Evolutionary conservation across 2,888 invertebrate species (phyloP).

Genomic region (Macrosoma leucophasiata): DNA sequence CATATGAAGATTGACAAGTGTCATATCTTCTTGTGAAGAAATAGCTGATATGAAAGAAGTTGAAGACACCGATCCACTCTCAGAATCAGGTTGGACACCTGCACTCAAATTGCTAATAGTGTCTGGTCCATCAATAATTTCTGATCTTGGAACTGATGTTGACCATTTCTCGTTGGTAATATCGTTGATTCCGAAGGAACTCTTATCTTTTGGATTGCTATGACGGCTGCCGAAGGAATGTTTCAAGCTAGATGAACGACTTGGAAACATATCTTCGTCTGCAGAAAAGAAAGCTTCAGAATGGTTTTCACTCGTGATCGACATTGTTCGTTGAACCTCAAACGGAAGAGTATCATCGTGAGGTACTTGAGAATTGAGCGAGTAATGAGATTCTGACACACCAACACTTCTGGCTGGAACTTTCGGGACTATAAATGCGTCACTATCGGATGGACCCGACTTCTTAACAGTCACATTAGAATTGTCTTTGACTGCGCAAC

Average conservation of each 20-base stretch:
- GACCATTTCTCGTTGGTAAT: conserved; percentile 60
- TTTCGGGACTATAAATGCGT: conserved; percentile 55
- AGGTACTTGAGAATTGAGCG: conserved; percentile 73
- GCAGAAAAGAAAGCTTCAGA: conserved; percentile 96
- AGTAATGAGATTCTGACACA: conserved; percentile 81
- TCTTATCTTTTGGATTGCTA: conserved; percentile 66
- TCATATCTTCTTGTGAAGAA: conserved; percentile 94
- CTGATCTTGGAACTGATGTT: conserved; percentile 52
- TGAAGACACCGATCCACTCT: conserved; percentile 87
- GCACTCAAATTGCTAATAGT: conserved; percentile 57
- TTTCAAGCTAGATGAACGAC: conserved; percentile 80
- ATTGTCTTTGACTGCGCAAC: conserved; percentile 79
- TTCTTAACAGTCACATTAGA: conserved; percentile 47
- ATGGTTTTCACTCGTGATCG: conserved; percentile 92
- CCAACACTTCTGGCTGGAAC: conserved; percentile 69
- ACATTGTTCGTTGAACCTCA: conserved; percentile 87
- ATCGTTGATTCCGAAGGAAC: conserved; percentile 73
- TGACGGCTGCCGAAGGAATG: conserved; percentile 76
- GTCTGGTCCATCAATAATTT: conserved; percentile 50
- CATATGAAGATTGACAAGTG: conserved; percentile 94
- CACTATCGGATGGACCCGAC: conserved; percentile 36
- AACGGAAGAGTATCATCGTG: conserved; percentile 76
- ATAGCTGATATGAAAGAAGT: conserved; percentile 93
- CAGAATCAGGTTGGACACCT: conserved; percentile 79
- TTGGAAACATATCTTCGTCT: conserved; percentile 88